Evolutionary conservation across 1,140 invertebrate species (phyloP).

Genomic region (Littorina saxatilis): DNA sequence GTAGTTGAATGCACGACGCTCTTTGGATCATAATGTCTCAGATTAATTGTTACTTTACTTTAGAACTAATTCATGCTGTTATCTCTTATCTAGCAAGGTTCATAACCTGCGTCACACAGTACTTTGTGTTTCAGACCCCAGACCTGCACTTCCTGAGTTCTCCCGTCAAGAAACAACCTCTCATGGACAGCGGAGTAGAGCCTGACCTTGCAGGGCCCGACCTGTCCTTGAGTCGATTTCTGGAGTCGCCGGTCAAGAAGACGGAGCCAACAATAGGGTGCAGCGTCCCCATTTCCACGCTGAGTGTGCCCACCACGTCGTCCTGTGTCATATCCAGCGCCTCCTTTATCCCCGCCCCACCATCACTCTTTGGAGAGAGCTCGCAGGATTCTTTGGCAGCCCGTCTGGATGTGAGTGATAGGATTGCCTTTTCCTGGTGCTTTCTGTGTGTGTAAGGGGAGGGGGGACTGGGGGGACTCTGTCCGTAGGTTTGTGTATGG

Average conservation of each 20-base stretch:
- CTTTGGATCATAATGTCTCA: no score
- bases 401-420: slow-evolving; percentile 46
- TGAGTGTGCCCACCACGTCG: slow-evolving; percentile 10
- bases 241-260: not conserved
- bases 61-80: no score
- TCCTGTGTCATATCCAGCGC: not conserved
- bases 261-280: not conserved
- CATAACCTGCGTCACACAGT: no score
- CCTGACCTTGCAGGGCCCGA: not conserved
- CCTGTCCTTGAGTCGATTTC: not conserved
- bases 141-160: slow-evolving; percentile 16
- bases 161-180: slow-evolving; percentile 23
- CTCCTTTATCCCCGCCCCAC: slow-evolving; percentile 30
- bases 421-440: no score
- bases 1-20: no score
- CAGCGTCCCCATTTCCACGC: not conserved
- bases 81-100: no score
- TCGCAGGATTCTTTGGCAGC: slow-evolving; percentile 48
- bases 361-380: slow-evolving; percentile 43
- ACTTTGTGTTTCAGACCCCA: slow-evolving; percentile 34
- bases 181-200: not conserved
- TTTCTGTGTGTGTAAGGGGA: no score
- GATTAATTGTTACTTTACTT: no score
- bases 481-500: no score
- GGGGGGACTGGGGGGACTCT: slow-evolving; percentile 1